Evolutionary conservation across 1,140 invertebrate genomes (phyloP).

Genomic region (Solenopsis fugax): DNA sequence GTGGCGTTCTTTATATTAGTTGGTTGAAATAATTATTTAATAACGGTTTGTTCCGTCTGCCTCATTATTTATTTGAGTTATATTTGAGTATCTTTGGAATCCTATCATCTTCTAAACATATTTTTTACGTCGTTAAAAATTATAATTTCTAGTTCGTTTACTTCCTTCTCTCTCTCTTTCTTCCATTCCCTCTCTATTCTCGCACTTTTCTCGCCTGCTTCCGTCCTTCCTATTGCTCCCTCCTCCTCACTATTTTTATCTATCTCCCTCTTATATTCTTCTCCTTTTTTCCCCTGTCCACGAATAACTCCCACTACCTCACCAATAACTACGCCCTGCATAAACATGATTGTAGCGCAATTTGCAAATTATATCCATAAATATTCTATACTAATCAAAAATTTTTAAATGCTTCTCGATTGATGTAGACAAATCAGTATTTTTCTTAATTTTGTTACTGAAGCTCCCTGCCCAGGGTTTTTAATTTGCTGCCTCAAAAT

Average conservation of each 20-base stretch:
- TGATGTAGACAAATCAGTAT: not conserved
- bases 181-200: not conserved
- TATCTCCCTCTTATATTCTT: slow-evolving; percentile 15
- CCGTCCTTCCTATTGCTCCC: not conserved
- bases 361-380: slow-evolving; percentile 5
- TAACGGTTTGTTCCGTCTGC: not conserved
- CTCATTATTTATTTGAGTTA: not conserved
- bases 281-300: not conserved
- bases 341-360: slow-evolving; percentile 17
- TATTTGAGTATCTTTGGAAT: not conserved
- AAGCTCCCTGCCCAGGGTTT: not conserved
- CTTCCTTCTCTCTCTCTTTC: not conserved
- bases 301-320: slow-evolving; percentile 16
- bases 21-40: not conserved
- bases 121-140: not conserved
- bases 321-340: slow-evolving; percentile 14
- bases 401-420: slow-evolving; percentile 12
- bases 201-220: not conserved
- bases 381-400: not conserved
- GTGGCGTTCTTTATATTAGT: not conserved
- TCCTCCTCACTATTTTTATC: slow-evolving; percentile 15
- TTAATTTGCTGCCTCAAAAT: not conserved
- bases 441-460: not conserved
- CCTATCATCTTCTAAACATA: not conserved
- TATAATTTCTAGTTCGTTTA: not conserved